A percentile compares a stretch with the other conserved stretches of the same genome.
These are phyloP conservation scores for Eutrigla gurnardus DNA, from an alignment of 2,797 vertebrate genomes.

Conservation along the genomic window DNA sequence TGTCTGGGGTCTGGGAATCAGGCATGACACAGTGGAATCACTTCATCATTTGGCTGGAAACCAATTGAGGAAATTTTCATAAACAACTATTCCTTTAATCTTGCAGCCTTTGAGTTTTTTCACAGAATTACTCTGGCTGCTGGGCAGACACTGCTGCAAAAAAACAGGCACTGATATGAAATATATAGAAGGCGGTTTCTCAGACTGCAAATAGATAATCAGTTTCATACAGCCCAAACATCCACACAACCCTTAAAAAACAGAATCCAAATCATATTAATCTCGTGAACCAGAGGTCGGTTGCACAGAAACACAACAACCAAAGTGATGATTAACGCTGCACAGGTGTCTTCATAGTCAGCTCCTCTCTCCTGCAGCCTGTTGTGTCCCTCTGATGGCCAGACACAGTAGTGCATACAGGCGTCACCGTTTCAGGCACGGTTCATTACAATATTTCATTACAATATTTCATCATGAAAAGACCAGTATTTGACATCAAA, in stretches of 20 bases:
- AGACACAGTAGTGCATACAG: constrained; percentile 2
- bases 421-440: not conserved
- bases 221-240: not conserved
- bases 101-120: not conserved
- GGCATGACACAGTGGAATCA: not conserved
- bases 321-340: not conserved
- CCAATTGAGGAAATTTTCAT: no score
- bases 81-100: not conserved
- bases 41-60: not conserved
- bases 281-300: not conserved
- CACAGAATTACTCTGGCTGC: not conserved
- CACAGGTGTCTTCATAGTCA: not conserved
- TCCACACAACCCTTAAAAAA: not conserved
- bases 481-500: not conserved
- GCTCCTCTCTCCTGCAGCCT: not conserved
- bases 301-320: not conserved
- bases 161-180: not conserved
- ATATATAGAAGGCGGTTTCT: not conserved
- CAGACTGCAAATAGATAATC: not conserved
- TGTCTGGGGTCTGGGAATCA: not conserved
- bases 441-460: not conserved
- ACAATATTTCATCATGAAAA: not conserved
- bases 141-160: not conserved
- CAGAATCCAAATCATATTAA: not conserved
- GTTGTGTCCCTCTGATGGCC: constrained; percentile 66